Evolutionary conservation across 2,888 invertebrate genomes (phyloP).

Genomic region (Axea sp.): DNA sequence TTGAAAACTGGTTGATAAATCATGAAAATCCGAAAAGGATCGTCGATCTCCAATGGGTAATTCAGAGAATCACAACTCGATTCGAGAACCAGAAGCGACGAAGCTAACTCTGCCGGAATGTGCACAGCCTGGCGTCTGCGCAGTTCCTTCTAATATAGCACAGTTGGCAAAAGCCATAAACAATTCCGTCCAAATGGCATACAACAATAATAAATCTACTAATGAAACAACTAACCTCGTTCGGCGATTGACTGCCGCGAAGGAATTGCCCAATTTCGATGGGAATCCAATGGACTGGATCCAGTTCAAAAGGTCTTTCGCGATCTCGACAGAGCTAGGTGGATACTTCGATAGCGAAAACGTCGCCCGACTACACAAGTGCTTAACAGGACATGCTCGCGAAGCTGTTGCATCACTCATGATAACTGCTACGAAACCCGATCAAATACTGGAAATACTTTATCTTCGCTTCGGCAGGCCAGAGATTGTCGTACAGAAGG

Average conservation of each 20-base stretch:
- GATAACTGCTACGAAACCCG: neutral
- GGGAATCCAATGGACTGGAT: slow-evolving; percentile 7
- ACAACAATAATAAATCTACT: too few species aligned
- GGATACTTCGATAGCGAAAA: neutral
- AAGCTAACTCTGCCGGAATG: too few species aligned
- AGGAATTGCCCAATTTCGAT: neutral
- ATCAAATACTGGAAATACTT: neutral
- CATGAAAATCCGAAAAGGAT: too few species aligned
- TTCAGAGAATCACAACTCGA: too few species aligned
- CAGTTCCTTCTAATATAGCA: too few species aligned
- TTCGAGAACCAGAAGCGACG: too few species aligned
- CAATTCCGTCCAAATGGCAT: too few species aligned
- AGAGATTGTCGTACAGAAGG: neutral
- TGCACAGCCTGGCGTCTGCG: too few species aligned
- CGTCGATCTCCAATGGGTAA: too few species aligned
- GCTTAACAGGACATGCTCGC: neutral
- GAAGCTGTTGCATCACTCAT: slow-evolving; percentile 1
- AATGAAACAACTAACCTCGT: too few species aligned
- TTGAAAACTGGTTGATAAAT: too few species aligned
- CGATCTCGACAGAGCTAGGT: slow-evolving; percentile 1
- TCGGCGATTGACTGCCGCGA: neutral
- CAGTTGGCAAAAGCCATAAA: too few species aligned
- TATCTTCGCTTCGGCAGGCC: neutral
- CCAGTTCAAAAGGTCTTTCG: neutral
- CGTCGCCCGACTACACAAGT: neutral